A percentile compares a stretch with the other conserved stretches of the same genome.
Evolutionary conservation across 2,113 vertebrate genomes (phyloP).

Genomic region (Scomber japonicus): DNA sequence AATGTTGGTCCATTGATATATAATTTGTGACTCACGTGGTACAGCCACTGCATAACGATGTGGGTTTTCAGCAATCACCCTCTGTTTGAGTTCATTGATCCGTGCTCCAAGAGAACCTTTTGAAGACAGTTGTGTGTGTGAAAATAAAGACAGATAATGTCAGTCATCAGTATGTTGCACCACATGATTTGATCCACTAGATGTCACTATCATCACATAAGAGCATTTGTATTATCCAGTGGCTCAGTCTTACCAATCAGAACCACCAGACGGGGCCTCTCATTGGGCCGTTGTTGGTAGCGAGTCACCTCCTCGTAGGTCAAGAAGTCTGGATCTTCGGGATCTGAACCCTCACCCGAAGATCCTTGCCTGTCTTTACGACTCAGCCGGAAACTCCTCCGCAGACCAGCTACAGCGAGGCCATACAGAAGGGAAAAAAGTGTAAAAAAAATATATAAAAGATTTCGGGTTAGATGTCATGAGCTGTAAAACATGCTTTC

Average conservation of each 20-base stretch:
- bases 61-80: constrained; percentile 93
- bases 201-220: constrained; percentile 31
- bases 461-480: constrained; percentile 4
- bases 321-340: constrained; percentile 83
- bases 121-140: background rate
- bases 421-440: background rate
- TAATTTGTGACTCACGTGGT: constrained; percentile 88
- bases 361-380: constrained; percentile 89
- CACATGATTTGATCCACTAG: constrained; percentile 51
- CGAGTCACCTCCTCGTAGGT: constrained; percentile 95
- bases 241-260: constrained; percentile 89
- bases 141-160: background rate
- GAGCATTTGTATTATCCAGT: background rate
- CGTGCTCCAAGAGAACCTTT: constrained; percentile 93
- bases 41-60: constrained; percentile 94
- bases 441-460: background rate
- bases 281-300: constrained; percentile 90
- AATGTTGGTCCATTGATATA: no score
- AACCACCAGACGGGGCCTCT: constrained; percentile 92
- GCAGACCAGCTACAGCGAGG: constrained; percentile 88
- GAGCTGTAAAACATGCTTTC: background rate
- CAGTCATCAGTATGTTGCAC: constrained; percentile 3
- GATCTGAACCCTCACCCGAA: constrained; percentile 79
- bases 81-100: constrained; percentile 95
- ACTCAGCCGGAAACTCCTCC: constrained; percentile 94